phyloP scores from a whole-genome alignment of 2,888 invertebrate species.

The Lycophotia porphyrea region DNA sequence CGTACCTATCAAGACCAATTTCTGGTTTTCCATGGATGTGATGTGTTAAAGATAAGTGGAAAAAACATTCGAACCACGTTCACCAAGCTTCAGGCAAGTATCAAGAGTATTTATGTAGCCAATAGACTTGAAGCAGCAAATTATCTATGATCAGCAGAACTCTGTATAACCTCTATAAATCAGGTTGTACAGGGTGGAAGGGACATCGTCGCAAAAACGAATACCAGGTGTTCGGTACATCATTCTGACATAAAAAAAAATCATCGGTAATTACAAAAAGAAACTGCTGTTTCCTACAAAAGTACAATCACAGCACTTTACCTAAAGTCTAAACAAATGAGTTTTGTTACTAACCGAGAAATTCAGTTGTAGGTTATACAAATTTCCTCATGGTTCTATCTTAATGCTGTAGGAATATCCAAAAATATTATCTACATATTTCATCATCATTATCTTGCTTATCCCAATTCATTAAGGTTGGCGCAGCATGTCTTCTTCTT shows the following conservation, averaged over 20 bases:
- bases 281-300: too few relatives aligned
- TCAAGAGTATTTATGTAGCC: background rate
- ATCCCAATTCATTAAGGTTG: too few relatives aligned
- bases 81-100: background rate
- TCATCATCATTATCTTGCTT: too few relatives aligned
- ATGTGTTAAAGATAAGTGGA: background rate
- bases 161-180: background rate
- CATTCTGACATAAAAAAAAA: too few relatives aligned
- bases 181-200: background rate
- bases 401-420: background rate
- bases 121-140: background rate
- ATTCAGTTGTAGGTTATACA: background rate
- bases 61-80: background rate
- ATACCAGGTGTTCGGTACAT: too few relatives aligned
- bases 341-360: background rate
- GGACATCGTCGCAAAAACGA: too few relatives aligned
- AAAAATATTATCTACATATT: too few relatives aligned
- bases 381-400: background rate
- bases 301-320: background rate
- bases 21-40: background rate
- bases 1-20: background rate
- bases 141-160: slow-evolving; percentile 1
- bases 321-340: background rate
- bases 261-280: too few relatives aligned
- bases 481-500: too few relatives aligned